Base-by-base conservation (phyloP, 2,888 invertebrate species). In the Cryptosula pallasiana region DNA sequence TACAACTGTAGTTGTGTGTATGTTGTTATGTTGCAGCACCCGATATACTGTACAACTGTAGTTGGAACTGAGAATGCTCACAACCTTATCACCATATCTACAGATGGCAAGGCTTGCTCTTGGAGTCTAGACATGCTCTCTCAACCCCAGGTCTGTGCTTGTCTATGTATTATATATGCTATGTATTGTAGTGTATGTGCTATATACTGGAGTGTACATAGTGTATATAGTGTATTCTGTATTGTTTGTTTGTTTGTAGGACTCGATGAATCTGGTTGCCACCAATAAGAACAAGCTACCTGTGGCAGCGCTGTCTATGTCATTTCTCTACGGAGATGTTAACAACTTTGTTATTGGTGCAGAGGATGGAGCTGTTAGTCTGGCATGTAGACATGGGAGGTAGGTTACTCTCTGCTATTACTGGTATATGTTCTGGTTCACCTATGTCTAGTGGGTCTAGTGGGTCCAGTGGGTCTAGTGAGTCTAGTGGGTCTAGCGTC, bases 91-190 rank as follows among this genome's bases (percentile, higher is more conserved):
- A 94, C 94, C 71, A 93, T 98, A 77, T 96, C 97, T 0, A 97
- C 96, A 5, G 99, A 99, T 87, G 99, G 99, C 0, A 92, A 94
- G 81, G 87, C 99, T 85, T 99, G 99, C 84, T 94, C 95, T 0
- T 99, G 99, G 99, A 96, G 94, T 76, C 88, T 99, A 83, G 99
- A 99, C 86, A 99, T 97, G 96, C 87, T 99, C 78, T 93, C 95
- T 0, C 91, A 92, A 84, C 98, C 98, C 1, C 96, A 96, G 80
- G 86, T 82, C 5, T 45, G 20, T 45, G 45, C 20, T 45, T 45
- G 9, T 20, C 20, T 45, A 20, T 5, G 9, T 45, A 13, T 20
- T 20, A 45, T 45, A 45, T 45, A 45, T 45, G 45, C 45, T 57
- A 23, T 57, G 57, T 57, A 57, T 25, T 57, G 23, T 57, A n/a